Percentiles rank a stretch among this genome's conserved stretches.
Evolutionary conservation across 2,113 vertebrate species (phyloP).

Genomic region (Numenius arquata): DNA sequence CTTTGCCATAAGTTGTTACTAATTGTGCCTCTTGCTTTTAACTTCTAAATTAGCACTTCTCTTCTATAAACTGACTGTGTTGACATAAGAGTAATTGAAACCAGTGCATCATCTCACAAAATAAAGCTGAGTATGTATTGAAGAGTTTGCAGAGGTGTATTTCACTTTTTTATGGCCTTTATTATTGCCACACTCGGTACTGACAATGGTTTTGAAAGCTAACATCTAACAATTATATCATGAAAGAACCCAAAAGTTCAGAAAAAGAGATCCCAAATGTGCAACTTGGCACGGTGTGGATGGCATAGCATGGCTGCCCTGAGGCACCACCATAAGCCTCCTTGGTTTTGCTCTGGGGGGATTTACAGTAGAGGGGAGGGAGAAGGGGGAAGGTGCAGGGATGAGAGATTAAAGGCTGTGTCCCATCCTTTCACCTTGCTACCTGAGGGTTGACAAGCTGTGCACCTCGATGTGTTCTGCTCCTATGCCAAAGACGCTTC

Average conservation of each 20-base stretch:
- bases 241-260: background rate
- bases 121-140: background rate
- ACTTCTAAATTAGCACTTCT: background rate
- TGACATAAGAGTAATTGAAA: background rate
- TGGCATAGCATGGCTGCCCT: background rate
- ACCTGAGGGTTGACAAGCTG: background rate
- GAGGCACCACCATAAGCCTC: background rate
- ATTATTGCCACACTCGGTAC: background rate
- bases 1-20: background rate
- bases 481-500: background rate
- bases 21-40: background rate
- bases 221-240: background rate
- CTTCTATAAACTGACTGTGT: background rate
- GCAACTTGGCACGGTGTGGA: fast-evolving
- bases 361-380: background rate
- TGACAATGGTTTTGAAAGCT: background rate
- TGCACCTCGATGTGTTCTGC: background rate
- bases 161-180: background rate
- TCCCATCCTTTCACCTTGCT: background rate
- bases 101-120: background rate
- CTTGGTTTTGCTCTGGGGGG: background rate
- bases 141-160: background rate
- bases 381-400: background rate
- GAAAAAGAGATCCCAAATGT: background rate
- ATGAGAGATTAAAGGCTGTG: background rate